phyloP scores from a whole-genome alignment of 2,113 vertebrate genomes.

The Alaudala cheleensis region DNA sequence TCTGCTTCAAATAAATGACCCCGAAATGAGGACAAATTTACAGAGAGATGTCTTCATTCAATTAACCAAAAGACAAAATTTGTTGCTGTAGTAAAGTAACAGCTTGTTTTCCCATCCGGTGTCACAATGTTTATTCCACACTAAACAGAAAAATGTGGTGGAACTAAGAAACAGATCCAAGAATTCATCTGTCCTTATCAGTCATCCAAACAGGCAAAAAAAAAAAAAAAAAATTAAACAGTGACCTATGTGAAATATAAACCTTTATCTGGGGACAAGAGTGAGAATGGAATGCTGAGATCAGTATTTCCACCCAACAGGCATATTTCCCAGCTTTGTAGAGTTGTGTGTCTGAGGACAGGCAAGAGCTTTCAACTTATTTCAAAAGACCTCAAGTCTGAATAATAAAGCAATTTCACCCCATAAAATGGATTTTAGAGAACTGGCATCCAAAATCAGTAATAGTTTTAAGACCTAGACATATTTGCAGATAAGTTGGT shows the following conservation, averaged over 20 bases:
- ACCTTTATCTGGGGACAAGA: background rate
- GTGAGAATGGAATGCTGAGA: background rate
- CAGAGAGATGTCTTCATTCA: background rate
- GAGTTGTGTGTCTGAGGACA: background rate
- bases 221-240: background rate
- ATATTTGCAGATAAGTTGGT: background rate
- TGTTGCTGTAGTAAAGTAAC: background rate
- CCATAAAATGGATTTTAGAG: background rate
- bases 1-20: background rate
- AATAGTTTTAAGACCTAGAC: background rate
- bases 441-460: background rate
- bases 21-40: background rate
- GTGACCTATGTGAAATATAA: background rate
- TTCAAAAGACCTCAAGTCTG: background rate
- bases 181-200: background rate
- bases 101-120: background rate
- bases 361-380: background rate
- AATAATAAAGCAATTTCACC: background rate
- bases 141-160: background rate
- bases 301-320: background rate
- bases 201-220: background rate
- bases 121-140: background rate
- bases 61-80: background rate
- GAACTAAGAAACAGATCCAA: background rate
- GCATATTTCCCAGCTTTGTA: background rate